Evolutionary conservation across 2,888 invertebrate genomes (phyloP).

Genomic region (Drosophila colorata): DNA sequence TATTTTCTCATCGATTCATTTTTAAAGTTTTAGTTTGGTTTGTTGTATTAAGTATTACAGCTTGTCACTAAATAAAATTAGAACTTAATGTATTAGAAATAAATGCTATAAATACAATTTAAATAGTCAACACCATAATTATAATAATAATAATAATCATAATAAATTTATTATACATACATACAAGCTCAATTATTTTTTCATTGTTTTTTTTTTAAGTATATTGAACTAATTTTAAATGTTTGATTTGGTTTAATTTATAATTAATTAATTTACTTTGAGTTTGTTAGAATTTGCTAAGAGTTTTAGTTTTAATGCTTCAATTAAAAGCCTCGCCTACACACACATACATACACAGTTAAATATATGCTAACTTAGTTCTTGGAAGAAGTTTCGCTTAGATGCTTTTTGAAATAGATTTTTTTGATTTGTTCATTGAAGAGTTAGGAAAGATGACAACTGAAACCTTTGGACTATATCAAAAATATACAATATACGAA

Average conservation of each 20-base stretch:
- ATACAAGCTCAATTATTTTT: slow-evolving; percentile 70
- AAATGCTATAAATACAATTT: slow-evolving; percentile 56
- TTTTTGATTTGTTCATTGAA: slow-evolving; percentile 69
- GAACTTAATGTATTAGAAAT: slow-evolving; percentile 61
- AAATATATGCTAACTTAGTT: slow-evolving; percentile 72
- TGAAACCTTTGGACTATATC: slow-evolving; percentile 65
- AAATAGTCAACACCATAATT: slow-evolving; percentile 60
- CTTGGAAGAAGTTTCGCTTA: slow-evolving; percentile 68
- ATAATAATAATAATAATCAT: slow-evolving; percentile 54
- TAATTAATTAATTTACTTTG: slow-evolving; percentile 69
- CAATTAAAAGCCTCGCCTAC: slow-evolving; percentile 71
- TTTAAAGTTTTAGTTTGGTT: slow-evolving; percentile 32
- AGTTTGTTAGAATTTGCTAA: slow-evolving; percentile 76
- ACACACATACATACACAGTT: slow-evolving; percentile 70
- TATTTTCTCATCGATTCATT: slow-evolving; percentile 47
- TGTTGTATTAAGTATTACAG: slow-evolving; percentile 21
- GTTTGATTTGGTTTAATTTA: slow-evolving; percentile 75
- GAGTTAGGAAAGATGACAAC: slow-evolving; percentile 49
- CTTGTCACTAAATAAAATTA: slow-evolving; percentile 38
- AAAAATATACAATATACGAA: slow-evolving; percentile 38
- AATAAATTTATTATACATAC: slow-evolving; percentile 73
- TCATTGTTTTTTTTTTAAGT: slow-evolving; percentile 31
- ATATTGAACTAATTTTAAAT: slow-evolving; percentile 70
- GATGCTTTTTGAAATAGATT: slow-evolving; percentile 45
- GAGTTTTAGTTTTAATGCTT: slow-evolving; percentile 65